Evolutionary conservation across 2,113 vertebrate species (phyloP).

Genomic region (Dipodomys stephensi): DNA sequence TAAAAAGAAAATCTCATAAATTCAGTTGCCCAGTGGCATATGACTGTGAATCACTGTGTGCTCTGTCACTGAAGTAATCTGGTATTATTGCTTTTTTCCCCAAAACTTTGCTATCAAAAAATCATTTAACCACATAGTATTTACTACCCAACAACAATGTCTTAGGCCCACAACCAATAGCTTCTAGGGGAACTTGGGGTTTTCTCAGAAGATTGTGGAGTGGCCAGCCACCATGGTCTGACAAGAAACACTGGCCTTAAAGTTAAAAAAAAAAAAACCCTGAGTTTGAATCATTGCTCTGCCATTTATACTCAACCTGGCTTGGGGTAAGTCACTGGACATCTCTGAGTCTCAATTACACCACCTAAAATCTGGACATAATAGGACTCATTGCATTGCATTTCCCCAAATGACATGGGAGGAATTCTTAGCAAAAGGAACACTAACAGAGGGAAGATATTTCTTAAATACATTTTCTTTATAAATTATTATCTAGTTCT

Average conservation of each 20-base stretch:
- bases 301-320: slow-evolving; percentile 23
- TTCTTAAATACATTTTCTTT: slow-evolving; percentile 33
- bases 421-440: slow-evolving; percentile 47
- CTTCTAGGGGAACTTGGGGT: slow-evolving; percentile 35
- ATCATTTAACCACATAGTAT: slow-evolving; percentile 57
- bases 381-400: not conserved
- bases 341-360: not conserved
- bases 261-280: not conserved
- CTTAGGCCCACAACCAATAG: not conserved
- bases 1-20: slow-evolving; percentile 52
- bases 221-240: not conserved
- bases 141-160: slow-evolving; percentile 61
- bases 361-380: slow-evolving; percentile 53
- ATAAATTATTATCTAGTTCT: slow-evolving; percentile 30
- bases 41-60: slow-evolving; percentile 73
- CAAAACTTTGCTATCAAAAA: slow-evolving; percentile 56
- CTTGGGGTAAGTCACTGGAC: slow-evolving; percentile 12
- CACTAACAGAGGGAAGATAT: slow-evolving; percentile 11
- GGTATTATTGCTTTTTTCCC: slow-evolving; percentile 58
- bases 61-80: slow-evolving; percentile 56
- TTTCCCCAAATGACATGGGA: slow-evolving; percentile 54
- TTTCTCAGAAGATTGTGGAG: slow-evolving; percentile 48
- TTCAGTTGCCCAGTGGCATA: slow-evolving; percentile 34
- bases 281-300: slow-evolving; percentile 59
- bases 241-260: slow-evolving; percentile 20